phyloP scores from a whole-genome alignment of 2,888 invertebrate species.

The Patella caerulea region DNA sequence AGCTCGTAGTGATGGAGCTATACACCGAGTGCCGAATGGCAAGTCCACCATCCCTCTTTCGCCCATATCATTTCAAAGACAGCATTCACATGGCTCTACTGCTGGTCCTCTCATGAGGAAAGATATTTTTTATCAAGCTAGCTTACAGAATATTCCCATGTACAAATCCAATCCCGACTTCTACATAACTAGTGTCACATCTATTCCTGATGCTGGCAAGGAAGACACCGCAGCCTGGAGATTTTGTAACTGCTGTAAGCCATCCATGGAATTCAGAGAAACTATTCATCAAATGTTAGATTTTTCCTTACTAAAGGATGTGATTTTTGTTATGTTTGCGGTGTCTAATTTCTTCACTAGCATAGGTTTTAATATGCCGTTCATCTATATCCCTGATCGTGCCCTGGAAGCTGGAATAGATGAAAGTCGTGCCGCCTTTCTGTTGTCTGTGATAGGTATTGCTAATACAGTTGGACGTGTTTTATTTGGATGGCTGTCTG shows the following conservation, averaged over 20 bases:
- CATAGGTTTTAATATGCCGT: constrained; percentile 94
- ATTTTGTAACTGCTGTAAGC: constrained; percentile 26
- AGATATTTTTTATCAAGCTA: constrained; percentile 91
- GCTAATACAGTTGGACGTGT: constrained; percentile 94
- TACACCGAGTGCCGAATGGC: constrained; percentile 32
- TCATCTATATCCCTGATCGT: constrained; percentile 84
- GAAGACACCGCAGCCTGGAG: constrained; percentile 45
- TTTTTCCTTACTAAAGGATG: constrained; percentile 85
- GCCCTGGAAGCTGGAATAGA: constrained; percentile 73
- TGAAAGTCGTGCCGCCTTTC: constrained; percentile 76
- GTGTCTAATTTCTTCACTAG: constrained; percentile 93
- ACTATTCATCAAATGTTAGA: constrained; percentile 81
- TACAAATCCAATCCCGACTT: constrained; percentile 68
- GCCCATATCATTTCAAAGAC: constrained; percentile 20
- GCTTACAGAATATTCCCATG: constrained; percentile 75
- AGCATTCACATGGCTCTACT: neutral
- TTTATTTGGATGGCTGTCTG: constrained; percentile 72
- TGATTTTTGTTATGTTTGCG: constrained; percentile 89
- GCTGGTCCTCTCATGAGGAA: constrained; percentile 77
- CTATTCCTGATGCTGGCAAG: constrained; percentile 51
- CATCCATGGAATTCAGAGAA: constrained; percentile 48
- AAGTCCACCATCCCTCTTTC: constrained; percentile 19
- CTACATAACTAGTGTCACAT: constrained; percentile 67
- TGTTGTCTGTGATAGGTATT: constrained; percentile 91
- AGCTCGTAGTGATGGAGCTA: constrained; percentile 44